Conservation (phyloP, 2,113 vertebrate species). For the Leucosticte australis region DNA sequence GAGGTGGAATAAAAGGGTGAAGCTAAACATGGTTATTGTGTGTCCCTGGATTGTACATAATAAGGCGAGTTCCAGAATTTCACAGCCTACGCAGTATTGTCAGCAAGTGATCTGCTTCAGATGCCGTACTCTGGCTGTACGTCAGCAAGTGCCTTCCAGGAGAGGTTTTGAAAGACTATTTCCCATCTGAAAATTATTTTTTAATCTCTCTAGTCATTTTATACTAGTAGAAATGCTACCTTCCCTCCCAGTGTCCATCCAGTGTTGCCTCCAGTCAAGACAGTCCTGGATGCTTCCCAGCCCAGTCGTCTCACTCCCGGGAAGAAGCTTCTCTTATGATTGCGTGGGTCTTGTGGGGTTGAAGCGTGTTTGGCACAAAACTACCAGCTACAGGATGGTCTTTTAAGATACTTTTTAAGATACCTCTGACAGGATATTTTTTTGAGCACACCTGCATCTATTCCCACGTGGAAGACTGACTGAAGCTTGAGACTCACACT, state of each 20-base stretch:
- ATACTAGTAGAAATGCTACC: not conserved
- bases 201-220: not conserved
- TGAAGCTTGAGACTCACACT: not conserved
- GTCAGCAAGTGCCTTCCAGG: not conserved
- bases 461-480: not conserved
- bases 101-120: not conserved
- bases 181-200: not conserved
- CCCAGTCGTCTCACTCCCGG: rapidly evolving
- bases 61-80: not conserved
- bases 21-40: not conserved
- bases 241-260: not conserved
- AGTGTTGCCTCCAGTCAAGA: not conserved
- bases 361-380: not conserved
- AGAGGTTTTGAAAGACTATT: not conserved
- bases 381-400: not conserved
- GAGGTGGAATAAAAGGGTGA: not conserved
- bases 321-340: not conserved
- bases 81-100: not conserved
- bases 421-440: not conserved
- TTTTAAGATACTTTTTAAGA: not conserved
- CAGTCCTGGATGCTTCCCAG: not conserved
- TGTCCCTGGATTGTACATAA: not conserved
- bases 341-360: not conserved
- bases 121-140: not conserved
- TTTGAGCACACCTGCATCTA: not conserved